phyloP scores from a whole-genome alignment of 2,888 invertebrate species.

The Ennomos fuscantarius region DNA sequence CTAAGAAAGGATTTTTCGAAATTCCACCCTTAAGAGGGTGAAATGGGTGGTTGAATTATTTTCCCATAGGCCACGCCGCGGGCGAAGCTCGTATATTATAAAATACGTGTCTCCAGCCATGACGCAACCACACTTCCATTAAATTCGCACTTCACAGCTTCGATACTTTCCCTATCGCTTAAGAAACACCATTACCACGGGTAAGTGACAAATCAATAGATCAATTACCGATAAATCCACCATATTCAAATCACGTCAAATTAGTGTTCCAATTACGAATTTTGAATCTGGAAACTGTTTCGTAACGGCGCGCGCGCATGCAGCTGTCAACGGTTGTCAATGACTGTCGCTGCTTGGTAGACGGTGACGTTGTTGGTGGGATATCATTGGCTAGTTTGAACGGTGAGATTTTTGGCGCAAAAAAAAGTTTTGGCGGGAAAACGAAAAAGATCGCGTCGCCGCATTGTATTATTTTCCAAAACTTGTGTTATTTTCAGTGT shows the following conservation, averaged over 20 bases:
- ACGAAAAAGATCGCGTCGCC: too few species aligned
- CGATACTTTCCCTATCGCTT: slow-evolving; percentile 25
- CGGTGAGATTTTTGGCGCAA: not conserved
- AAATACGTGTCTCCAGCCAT: not conserved
- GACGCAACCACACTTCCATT: slow-evolving; percentile 8
- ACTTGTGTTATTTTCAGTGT: too few species aligned
- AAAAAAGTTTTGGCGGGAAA: too few species aligned
- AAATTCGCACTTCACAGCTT: slow-evolving; percentile 21
- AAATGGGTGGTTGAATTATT: too few species aligned
- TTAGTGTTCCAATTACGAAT: slow-evolving; percentile 49
- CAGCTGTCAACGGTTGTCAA: slow-evolving; percentile 47
- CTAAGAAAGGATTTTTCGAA: too few species aligned
- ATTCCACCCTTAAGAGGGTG: too few species aligned
- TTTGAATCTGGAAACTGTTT: slow-evolving; percentile 48
- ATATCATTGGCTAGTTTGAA: slow-evolving; percentile 13
- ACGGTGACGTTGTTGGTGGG: slow-evolving; percentile 31
- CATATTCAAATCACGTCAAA: slow-evolving; percentile 58
- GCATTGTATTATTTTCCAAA: too few species aligned
- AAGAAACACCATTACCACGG: slow-evolving; percentile 36
- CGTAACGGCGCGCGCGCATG: slow-evolving; percentile 39
- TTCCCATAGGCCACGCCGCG: too few species aligned
- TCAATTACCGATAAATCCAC: slow-evolving; percentile 56
- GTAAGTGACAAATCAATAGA: slow-evolving; percentile 73
- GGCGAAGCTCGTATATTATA: too few species aligned
- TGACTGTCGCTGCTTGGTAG: slow-evolving; percentile 40